Percentiles rank a stretch among this genome's conserved stretches.
These are phyloP conservation scores for Drosophila antonietae DNA, from an alignment of 2,888 invertebrate species.

Conservation along the genomic window DNA sequence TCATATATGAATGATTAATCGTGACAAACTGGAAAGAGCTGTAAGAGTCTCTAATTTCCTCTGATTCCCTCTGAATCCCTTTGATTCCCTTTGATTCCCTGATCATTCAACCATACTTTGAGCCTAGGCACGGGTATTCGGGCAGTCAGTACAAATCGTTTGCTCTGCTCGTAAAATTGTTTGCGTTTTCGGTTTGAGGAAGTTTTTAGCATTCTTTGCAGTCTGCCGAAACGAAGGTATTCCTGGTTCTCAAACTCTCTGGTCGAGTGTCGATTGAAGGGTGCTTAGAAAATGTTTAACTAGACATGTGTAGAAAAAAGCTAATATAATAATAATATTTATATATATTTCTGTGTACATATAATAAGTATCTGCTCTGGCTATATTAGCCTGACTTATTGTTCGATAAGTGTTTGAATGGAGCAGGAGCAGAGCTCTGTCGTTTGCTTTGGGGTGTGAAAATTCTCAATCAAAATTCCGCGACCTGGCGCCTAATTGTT, in stretches of 20 bases:
- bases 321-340: neutral
- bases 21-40: too few species aligned
- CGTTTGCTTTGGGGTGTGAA: constrained; percentile 20
- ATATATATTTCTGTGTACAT: neutral
- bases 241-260: constrained; percentile 1
- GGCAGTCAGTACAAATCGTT: neutral
- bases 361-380: constrained; percentile 9
- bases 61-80: too few species aligned
- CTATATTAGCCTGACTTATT: constrained; percentile 34
- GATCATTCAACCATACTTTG: too few species aligned
- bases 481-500: constrained; percentile 71
- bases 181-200: constrained; percentile 17
- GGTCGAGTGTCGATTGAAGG: neutral
- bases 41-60: too few species aligned
- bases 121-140: neutral
- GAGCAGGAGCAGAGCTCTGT: neutral
- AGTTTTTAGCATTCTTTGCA: constrained; percentile 48
- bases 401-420: constrained; percentile 20
- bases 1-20: neutral
- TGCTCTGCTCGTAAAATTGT: neutral
- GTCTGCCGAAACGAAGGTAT: constrained; percentile 15
- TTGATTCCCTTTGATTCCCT: too few species aligned
- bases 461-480: constrained; percentile 77
- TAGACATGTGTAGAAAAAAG: neutral
- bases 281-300: constrained; percentile 8